Conservation (phyloP, 2,888 invertebrate species). For the Polydrusus cervinus region DNA sequence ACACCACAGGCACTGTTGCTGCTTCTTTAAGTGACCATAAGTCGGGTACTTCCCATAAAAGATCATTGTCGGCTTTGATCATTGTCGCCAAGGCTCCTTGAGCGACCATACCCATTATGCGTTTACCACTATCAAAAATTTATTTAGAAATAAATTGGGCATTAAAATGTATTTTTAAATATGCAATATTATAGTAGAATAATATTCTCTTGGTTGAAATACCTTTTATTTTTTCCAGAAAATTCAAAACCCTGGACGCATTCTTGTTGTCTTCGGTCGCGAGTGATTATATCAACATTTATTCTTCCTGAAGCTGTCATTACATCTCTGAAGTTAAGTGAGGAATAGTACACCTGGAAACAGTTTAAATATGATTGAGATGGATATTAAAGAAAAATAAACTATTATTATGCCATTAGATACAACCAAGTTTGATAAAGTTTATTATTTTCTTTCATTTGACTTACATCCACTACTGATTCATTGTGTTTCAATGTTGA, state of each 20-base stretch:
- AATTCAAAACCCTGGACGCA: constrained; percentile 82
- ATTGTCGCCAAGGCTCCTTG: constrained; percentile 75
- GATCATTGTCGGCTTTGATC: constrained; percentile 70
- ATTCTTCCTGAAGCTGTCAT: constrained; percentile 96
- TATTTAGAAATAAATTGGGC: no score
- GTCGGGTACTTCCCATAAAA: constrained; percentile 74
- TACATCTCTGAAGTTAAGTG: constrained; percentile 92
- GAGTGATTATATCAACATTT: constrained; percentile 85
- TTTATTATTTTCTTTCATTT: no score
- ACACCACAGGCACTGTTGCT: constrained; percentile 77
- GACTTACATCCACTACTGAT: constrained; percentile 47
- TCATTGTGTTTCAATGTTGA: constrained; percentile 31
- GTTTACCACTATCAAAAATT: constrained; percentile 58
- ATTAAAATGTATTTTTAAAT: no score
- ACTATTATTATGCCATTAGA: no score
- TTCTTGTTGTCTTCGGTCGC: constrained; percentile 77
- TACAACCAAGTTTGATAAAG: no score
- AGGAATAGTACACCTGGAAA: constrained; percentile 76
- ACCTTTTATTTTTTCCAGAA: constrained; percentile 71
- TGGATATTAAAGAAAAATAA: no score
- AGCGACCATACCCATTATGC: constrained; percentile 71
- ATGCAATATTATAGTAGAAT: not conserved
- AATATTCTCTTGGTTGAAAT: not conserved
- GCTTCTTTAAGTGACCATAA: constrained; percentile 75
- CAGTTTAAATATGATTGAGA: not conserved